Evolutionary conservation across 2,797 vertebrate species (phyloP), one percentile per base, ranked within the genome.

Genomic region (Myotis planiceps): DNA sequence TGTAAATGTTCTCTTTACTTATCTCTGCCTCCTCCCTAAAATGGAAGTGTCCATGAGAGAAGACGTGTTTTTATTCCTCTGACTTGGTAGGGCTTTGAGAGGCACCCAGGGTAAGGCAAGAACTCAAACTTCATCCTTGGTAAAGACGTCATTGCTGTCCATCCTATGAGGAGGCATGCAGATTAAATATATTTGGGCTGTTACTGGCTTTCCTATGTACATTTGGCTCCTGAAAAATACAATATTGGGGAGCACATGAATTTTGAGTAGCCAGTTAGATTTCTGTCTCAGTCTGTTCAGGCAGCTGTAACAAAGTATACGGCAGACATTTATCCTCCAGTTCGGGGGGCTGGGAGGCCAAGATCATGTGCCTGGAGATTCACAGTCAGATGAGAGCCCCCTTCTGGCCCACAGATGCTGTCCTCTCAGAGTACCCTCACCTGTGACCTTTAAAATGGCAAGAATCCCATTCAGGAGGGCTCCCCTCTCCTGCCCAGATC

Each of bases 151-250:
- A 2, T 63, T 8, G 2, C 12, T 13, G 6, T 21, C 27, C 51
- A 0, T 1, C 3, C 0, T 12, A 2, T 9, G 0, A 4, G 2
- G 5, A 80, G 27, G 15, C 39, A 3, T 19, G 25, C 18, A 0
- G 23, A 9, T 21, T 32, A 4, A 27, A 0, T 1, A 2, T 3
- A 5, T 27, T 2, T 12, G 51, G 18, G 18, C 45, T 13, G 10
- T 25, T 76, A n/a, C 19, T 37, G 47, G 60, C 16, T 49, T 32
- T n/a, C 1, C 1, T 25, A 16, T 16, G 32, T 58, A 7, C 5
- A n/a, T 21, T 39, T 45, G 25, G 39, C 15, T 84, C 63, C 49
- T 42, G 19, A 88, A 32, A 80, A 69, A 37, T 16, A 32, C 37
- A 58, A 18, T 12, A 3, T 27, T 3, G 42, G 32, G 5, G 13